phyloP scores from a whole-genome alignment of 2,797 vertebrate species.

The Sebastes vulpes region DNA sequence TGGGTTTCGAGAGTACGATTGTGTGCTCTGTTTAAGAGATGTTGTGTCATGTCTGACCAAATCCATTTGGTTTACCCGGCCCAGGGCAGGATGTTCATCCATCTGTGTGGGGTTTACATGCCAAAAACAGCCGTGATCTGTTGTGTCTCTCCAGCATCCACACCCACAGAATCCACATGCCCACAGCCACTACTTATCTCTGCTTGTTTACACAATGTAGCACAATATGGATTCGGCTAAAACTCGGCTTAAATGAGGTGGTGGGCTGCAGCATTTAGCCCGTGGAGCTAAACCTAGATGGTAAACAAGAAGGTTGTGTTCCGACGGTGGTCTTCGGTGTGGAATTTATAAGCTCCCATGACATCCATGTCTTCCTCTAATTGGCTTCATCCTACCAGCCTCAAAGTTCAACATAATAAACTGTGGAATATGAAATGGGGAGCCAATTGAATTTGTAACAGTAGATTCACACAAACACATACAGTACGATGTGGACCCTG shows the following conservation, averaged over 20 bases:
- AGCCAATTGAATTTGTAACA: constrained; percentile 33
- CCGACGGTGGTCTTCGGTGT: neutral
- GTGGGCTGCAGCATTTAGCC: constrained; percentile 13
- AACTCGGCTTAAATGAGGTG: constrained; percentile 27
- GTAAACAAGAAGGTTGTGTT: constrained; percentile 15
- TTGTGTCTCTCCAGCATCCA: constrained; percentile 39
- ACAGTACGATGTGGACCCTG: neutral
- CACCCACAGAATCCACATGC: constrained; percentile 40
- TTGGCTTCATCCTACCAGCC: constrained; percentile 36
- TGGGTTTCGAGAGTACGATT: constrained; percentile 7
- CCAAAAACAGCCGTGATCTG: constrained; percentile 51
- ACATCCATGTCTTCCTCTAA: constrained; percentile 33
- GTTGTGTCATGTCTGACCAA: constrained; percentile 50
- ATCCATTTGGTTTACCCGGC: constrained; percentile 41
- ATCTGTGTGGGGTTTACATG: constrained; percentile 60
- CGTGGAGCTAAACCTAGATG: constrained; percentile 19
- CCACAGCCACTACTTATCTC: constrained; percentile 40
- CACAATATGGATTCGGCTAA: constrained; percentile 42
- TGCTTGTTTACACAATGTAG: constrained; percentile 43
- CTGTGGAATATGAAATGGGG: constrained; percentile 28
- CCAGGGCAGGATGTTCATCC: constrained; percentile 54
- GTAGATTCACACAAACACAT: constrained; percentile 4
- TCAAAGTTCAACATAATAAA: constrained; percentile 30
- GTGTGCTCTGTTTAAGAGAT: constrained; percentile 30
- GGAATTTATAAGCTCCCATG: constrained; percentile 36